Evolutionary conservation across 2,797 vertebrate species (phyloP), one percentile per base, ranked within the genome.

Genomic region (Micrastur ruficollis): DNA sequence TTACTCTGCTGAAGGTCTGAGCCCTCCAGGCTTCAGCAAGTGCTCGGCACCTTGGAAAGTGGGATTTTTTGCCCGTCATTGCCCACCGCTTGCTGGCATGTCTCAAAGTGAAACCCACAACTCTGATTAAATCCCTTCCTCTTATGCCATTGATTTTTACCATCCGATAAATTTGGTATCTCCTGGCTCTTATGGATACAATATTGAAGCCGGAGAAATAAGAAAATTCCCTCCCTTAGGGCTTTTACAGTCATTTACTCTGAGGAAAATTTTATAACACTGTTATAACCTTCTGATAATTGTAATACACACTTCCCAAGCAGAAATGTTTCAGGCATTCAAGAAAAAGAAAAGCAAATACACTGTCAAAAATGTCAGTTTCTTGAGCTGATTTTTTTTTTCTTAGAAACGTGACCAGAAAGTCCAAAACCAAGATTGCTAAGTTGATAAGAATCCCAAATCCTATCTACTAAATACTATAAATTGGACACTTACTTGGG

Each of bases 391-490:
- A 42, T 21, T 34, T 52, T 84, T 92, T 92, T 72, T 44, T 52
- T 14, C 55, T 19, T 32, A 53, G 58, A 65, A 91, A 93, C 15
- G 13, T 91, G 81, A 94, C n/a, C 58, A 95, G 94, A 86, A 96
- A 95, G 53, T 58, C 34, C 80, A 91, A 96, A 85, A 5, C 36
- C 16, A 49, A 95, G 89, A 83, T n/a, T n/a, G 13, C 44, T 11
- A 78, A 53, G 1, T 31, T 0, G 8, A 93, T 90, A 89, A 70
- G 63, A 93, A 93, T 79, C 70, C 80, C 66, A 94, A 91, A 91
- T 80, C 90, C 93, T 93, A 91, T 87, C 86, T 92, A 66, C 84
- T 93, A 89, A 93, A 70, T 55, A 50, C 58, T 88, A 52, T 79
- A 72, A 93, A 92, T 83, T 55, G 62, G 86, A 88, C 87, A 75